Conservation (phyloP, 2,113 vertebrate genomes). For the Ophthalmolycus amberensis region DNA sequence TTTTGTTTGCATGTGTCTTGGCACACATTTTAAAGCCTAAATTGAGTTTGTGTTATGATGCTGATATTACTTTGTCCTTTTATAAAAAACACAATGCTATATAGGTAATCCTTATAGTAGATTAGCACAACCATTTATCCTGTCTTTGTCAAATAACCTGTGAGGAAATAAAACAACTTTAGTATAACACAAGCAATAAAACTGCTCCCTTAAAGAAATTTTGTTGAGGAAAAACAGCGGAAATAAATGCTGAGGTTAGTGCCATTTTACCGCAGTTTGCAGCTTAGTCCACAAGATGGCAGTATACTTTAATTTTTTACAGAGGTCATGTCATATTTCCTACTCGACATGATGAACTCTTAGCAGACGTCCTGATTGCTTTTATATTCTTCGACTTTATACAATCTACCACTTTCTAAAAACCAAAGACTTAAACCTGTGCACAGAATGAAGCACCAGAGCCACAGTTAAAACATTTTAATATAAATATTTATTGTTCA, state of each 20-base stretch:
- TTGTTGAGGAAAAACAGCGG: not conserved
- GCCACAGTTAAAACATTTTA: not conserved
- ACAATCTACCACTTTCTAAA: not conserved
- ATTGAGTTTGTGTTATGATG: not conserved
- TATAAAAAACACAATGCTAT: too few relatives aligned
- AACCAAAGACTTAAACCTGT: not conserved
- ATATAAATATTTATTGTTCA: too few relatives aligned
- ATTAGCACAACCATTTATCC: too few relatives aligned
- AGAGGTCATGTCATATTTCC: not conserved
- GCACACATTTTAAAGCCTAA: not conserved
- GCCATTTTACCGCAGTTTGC: not conserved
- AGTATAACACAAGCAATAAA: not conserved
- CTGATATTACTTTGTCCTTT: not conserved
- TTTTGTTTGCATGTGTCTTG: not conserved
- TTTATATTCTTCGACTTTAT: not conserved
- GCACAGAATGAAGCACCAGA: not conserved
- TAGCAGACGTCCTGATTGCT: not conserved
- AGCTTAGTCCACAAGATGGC: constrained; percentile 24
- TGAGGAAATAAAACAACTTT: not conserved
- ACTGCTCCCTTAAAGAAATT: too few relatives aligned
- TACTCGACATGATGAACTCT: not conserved
- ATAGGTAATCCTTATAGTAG: too few relatives aligned
- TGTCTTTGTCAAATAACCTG: too few relatives aligned
- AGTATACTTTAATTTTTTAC: not conserved
- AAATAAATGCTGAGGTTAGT: not conserved